phyloP scores from a whole-genome alignment of 2,888 invertebrate genomes.

The Gibbula magus region DNA sequence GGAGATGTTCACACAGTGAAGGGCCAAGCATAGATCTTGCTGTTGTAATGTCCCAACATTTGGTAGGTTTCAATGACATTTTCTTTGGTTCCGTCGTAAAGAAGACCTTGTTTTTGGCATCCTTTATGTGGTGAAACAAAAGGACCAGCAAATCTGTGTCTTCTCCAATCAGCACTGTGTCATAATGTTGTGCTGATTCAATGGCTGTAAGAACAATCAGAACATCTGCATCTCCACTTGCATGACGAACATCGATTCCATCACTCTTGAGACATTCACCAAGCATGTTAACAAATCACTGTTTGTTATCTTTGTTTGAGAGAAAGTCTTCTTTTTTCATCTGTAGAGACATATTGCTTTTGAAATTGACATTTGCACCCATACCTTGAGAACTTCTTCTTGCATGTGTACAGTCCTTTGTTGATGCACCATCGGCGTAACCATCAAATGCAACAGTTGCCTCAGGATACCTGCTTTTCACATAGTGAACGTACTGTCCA shows the following conservation, averaged over 20 bases:
- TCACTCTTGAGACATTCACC: not conserved
- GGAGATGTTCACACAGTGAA: too few relatives aligned
- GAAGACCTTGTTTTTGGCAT: not conserved
- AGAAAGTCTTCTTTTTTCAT: slow-evolving; percentile 35
- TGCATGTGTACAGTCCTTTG: slow-evolving; percentile 32
- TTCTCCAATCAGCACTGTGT: slow-evolving; percentile 21
- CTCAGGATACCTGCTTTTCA: too few relatives aligned
- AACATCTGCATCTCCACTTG: too few relatives aligned
- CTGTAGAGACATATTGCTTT: slow-evolving; percentile 24
- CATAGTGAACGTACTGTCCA: too few relatives aligned
- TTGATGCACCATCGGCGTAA: slow-evolving; percentile 25
- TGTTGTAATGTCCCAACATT: too few relatives aligned
- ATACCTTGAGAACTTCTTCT: slow-evolving; percentile 2
- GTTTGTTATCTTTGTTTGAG: slow-evolving; percentile 26
- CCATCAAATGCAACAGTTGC: slow-evolving; percentile 36
- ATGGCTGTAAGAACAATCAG: too few relatives aligned
- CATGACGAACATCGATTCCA: not conserved
- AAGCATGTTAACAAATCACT: not conserved
- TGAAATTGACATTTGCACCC: slow-evolving; percentile 30
- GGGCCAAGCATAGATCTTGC: too few relatives aligned
- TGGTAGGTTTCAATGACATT: too few relatives aligned
- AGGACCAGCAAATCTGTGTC: slow-evolving; percentile 37
- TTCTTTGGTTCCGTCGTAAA: too few relatives aligned
- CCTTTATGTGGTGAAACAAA: slow-evolving; percentile 1
- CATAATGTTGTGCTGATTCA: too few relatives aligned